phyloP scores from a whole-genome alignment of 2,888 invertebrate species.

The Tetragnatha montana region DNA sequence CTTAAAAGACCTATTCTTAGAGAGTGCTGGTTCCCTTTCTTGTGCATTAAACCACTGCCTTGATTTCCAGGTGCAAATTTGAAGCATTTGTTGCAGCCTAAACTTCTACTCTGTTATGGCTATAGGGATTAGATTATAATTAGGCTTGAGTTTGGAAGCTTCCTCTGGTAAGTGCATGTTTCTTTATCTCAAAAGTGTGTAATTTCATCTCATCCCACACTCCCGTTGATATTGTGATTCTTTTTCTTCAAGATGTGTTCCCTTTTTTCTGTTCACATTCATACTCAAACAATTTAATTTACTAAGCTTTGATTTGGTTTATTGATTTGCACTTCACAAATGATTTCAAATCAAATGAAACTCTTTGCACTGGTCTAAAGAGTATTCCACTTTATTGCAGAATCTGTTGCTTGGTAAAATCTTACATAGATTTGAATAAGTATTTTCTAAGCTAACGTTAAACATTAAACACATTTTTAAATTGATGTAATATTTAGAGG shows the following conservation, averaged over 20 bases:
- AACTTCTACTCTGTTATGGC: background rate
- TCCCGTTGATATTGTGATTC: background rate
- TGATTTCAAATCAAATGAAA: too few species aligned
- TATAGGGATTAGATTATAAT: slow-evolving; percentile 17
- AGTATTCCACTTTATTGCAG: too few species aligned
- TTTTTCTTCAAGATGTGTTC: background rate
- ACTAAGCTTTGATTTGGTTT: too few species aligned
- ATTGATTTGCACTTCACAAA: too few species aligned
- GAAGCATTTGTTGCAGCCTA: slow-evolving; percentile 40
- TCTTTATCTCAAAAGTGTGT: background rate
- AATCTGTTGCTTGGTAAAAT: too few species aligned
- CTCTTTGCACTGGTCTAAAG: too few species aligned
- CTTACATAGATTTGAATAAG: too few species aligned
- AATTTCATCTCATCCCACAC: background rate
- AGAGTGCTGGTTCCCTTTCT: slow-evolving; percentile 7
- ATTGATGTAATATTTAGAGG: too few species aligned
- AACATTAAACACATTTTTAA: too few species aligned
- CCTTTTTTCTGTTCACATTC: too few species aligned
- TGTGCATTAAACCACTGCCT: slow-evolving; percentile 46
- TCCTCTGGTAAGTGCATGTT: slow-evolving; percentile 36
- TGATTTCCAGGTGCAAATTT: slow-evolving; percentile 47
- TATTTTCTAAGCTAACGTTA: too few species aligned
- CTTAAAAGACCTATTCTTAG: background rate
- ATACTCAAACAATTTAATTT: too few species aligned
- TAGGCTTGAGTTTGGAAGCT: slow-evolving; percentile 42